Evolutionary conservation across 2,888 invertebrate genomes (phyloP).

Genomic region (Panopea generosa): DNA sequence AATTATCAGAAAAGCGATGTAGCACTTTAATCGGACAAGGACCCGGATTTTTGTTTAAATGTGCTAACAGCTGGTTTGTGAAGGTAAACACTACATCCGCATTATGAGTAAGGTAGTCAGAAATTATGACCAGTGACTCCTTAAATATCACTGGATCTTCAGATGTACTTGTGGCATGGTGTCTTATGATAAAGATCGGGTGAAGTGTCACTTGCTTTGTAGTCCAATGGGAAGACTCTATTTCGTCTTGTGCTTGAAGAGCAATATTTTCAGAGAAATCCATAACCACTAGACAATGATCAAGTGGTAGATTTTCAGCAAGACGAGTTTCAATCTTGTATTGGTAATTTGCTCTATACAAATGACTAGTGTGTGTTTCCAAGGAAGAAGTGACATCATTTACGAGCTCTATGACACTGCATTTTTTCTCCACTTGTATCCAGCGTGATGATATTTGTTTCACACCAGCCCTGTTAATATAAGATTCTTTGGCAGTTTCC

Average conservation of each 20-base stretch:
- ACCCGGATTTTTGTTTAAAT: conserved; percentile 23
- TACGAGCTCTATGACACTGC: conserved; percentile 3
- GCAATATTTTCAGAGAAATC: conserved; percentile 35
- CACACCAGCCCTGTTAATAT: conserved; percentile 7
- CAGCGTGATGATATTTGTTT: conserved; percentile 7
- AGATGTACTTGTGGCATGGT: conserved; percentile 5
- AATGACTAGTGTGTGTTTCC: conserved; percentile 10
- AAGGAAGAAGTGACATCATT: conserved; percentile 1
- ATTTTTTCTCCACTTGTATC: conserved; percentile 13
- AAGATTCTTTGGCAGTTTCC: conserved; percentile 18
- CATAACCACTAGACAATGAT: conserved; percentile 31
- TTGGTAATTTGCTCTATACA: conserved; percentile 29
- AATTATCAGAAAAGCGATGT: conserved; percentile 35
- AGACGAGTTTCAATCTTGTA: conserved; percentile 18
- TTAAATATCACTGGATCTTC: conserved; percentile 19
- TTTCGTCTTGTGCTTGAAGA: conserved; percentile 28
- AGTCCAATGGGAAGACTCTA: conserved; percentile 37
- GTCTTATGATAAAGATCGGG: conserved; percentile 26
- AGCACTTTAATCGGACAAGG: conserved; percentile 19
- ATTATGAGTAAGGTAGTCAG: conserved; percentile 22
- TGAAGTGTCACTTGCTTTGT: conserved; percentile 33
- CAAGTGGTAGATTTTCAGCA: conserved; percentile 16
- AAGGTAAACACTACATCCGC: conserved; percentile 26
- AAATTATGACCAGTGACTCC: conserved; percentile 33
- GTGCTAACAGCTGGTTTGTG: conserved; percentile 15